These are phyloP conservation scores for Diorhabda sublineata DNA, from an alignment of 1,140 invertebrate genomes.

Conservation along the genomic window DNA sequence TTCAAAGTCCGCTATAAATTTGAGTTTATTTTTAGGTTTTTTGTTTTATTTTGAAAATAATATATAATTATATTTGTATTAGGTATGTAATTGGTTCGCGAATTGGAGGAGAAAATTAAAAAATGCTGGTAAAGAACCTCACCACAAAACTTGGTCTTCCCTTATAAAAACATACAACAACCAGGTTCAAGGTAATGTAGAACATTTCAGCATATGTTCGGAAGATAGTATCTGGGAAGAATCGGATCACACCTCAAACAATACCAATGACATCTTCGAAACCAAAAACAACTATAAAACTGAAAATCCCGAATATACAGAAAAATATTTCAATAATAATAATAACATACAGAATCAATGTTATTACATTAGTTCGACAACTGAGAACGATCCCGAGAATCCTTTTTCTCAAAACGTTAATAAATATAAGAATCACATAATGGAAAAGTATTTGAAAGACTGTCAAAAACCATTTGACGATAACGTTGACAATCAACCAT, in stretches of 20 bases:
- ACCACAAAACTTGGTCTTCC: slow-evolving; percentile 65
- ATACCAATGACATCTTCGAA: slow-evolving; percentile 27
- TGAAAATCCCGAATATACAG: background rate
- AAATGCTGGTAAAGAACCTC: slow-evolving; percentile 60
- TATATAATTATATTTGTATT: slow-evolving; percentile 3
- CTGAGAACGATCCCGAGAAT: slow-evolving; percentile 40
- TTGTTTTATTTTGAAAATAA: too few relatives aligned
- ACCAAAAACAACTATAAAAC: background rate
- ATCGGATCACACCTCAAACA: slow-evolving; percentile 40
- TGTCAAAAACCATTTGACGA: slow-evolving; percentile 38
- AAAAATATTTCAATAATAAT: slow-evolving; percentile 7
- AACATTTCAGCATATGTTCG: slow-evolving; percentile 70
- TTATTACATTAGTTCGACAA: slow-evolving; percentile 46
- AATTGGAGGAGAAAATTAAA: slow-evolving; percentile 71
- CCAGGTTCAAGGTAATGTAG: slow-evolving; percentile 65
- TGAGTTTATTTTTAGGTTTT: too few relatives aligned
- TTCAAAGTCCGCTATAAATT: too few relatives aligned
- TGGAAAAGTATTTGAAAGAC: slow-evolving; percentile 53
- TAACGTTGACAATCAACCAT: slow-evolving; percentile 48
- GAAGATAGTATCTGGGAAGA: slow-evolving; percentile 72
- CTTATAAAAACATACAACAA: slow-evolving; percentile 69
- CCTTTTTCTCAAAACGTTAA: slow-evolving; percentile 37
- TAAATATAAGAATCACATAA: slow-evolving; percentile 56
- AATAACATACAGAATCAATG: slow-evolving; percentile 37
- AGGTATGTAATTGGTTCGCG: slow-evolving; percentile 75